Conservation (phyloP, 2,797 vertebrate genomes). For the Takifugu rubripes region DNA sequence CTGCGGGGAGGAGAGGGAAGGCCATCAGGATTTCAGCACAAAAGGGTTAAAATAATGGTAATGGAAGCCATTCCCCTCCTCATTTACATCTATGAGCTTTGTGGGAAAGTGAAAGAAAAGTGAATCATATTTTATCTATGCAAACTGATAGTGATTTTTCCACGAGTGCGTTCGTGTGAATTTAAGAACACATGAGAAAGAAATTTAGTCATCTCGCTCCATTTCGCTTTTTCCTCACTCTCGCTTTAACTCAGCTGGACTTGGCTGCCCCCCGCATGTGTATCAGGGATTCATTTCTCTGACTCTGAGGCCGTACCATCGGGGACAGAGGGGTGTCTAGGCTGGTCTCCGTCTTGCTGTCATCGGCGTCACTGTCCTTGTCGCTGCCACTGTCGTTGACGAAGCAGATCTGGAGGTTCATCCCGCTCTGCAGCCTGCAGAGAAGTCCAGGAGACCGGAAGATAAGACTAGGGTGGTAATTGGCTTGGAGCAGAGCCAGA, state of each 20-base stretch:
- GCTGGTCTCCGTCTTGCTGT: constrained; percentile 98
- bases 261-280: no score
- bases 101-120: no score
- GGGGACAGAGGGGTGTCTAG: constrained; percentile 92
- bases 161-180: background rate
- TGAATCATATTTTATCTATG: no score
- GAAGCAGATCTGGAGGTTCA: constrained; percentile 99
- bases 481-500: constrained; percentile 4
- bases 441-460: constrained; percentile 7
- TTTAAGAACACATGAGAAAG: no score
- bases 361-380: constrained; percentile 96
- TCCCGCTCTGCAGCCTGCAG: constrained; percentile 91
- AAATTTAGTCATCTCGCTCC: no score
- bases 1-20: constrained; percentile 56
- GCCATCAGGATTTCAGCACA: background rate
- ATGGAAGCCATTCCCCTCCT: no score
- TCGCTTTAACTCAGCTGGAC: background rate
- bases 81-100: no score
- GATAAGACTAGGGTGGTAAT: constrained; percentile 14
- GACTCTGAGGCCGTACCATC: constrained; percentile 57
- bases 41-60: constrained; percentile 7
- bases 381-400: constrained; percentile 97
- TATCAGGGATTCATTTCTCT: background rate
- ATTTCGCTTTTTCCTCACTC: background rate
- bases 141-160: no score